Conservation (phyloP, 2,113 vertebrate genomes). For the Rhinogobius similis region DNA sequence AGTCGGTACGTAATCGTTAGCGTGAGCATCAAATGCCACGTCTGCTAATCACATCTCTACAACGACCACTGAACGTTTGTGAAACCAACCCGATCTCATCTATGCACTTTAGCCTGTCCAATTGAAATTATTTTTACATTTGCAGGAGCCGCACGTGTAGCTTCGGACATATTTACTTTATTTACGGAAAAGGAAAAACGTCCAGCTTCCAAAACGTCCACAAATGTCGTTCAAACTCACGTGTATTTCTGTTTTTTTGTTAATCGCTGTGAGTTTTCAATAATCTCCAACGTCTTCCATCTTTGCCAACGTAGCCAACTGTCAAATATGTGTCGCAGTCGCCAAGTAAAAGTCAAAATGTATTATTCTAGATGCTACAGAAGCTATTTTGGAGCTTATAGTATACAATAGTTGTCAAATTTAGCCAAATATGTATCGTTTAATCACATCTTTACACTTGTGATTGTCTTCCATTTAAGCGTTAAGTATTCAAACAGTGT, state of each 20-base stretch:
- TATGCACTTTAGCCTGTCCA: not conserved
- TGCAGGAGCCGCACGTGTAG: not conserved
- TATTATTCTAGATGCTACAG: not conserved
- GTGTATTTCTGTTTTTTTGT: not conserved
- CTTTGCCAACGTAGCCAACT: not conserved
- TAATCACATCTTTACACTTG: not conserved
- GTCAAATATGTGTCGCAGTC: not conserved
- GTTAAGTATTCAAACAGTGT: not conserved
- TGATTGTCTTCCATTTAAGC: not conserved
- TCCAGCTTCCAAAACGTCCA: not conserved
- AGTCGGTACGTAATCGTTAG: no score
- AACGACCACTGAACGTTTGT: not conserved
- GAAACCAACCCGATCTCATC: not conserved
- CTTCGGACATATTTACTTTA: not conserved
- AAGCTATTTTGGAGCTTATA: no score
- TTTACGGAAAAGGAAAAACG: not conserved
- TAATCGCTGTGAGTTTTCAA: not conserved
- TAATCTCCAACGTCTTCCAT: not conserved
- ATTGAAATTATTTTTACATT: not conserved
- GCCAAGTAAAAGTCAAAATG: not conserved
- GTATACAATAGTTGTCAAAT: no score
- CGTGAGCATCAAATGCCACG: no score
- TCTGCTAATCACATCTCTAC: not conserved
- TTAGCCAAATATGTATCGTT: no score
- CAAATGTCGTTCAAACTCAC: not conserved